A percentile compares a stretch with the other conserved stretches of the same genome.
phyloP scores from a whole-genome alignment of 2,113 vertebrate genomes.

The Heterotilapia buettikoferi region DNA sequence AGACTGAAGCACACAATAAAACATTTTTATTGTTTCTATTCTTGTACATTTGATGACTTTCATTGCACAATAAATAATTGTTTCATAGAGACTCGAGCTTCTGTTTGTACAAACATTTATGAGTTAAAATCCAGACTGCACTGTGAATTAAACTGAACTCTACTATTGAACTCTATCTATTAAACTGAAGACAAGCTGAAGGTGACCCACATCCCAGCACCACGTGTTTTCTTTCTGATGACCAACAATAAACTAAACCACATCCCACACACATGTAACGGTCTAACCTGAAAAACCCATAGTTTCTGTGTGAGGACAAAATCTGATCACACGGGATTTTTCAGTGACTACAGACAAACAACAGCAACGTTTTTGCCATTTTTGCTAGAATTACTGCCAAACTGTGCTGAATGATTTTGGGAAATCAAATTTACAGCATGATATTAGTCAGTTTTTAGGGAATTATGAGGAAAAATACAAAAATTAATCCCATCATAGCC shows the following conservation, averaged over 20 bases:
- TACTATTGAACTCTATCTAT: rapidly evolving
- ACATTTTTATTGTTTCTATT: not conserved
- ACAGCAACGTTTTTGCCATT: not conserved
- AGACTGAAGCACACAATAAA: not conserved
- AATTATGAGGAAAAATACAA: not conserved
- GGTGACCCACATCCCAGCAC: not conserved
- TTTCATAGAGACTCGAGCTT: not conserved
- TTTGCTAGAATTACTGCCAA: not conserved
- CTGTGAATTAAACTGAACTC: not conserved
- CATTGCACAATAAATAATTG: not conserved
- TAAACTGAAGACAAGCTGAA: not conserved
- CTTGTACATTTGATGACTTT: not conserved
- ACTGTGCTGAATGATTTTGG: rapidly evolving
- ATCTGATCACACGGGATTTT: rapidly evolving
- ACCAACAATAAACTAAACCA: not conserved
- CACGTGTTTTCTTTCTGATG: not conserved
- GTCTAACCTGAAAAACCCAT: not conserved
- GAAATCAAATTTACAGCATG: not conserved
- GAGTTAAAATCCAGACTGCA: not conserved
- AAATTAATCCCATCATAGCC: rapidly evolving
- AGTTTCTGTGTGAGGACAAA: not conserved
- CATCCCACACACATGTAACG: not conserved
- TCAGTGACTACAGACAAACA: not conserved
- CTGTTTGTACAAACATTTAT: not conserved
- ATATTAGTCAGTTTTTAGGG: not conserved